Conservation (phyloP, 2,113 vertebrate genomes). For the Chloroceryle aenea region DNA sequence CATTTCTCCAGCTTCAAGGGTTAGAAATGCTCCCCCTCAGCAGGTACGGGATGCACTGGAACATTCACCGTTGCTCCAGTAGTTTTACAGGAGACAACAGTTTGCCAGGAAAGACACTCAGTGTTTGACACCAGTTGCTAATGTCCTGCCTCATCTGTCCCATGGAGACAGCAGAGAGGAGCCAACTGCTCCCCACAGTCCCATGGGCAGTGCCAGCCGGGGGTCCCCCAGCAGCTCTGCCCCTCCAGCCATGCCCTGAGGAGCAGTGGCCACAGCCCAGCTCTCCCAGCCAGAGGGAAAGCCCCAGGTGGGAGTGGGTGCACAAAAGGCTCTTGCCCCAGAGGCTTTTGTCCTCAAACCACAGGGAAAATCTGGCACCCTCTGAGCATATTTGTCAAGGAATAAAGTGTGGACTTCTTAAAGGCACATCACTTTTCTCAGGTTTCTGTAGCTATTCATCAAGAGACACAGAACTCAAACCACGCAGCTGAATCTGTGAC, state of each 20-base stretch:
- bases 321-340: neutral
- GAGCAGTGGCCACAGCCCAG: neutral
- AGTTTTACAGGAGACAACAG: neutral
- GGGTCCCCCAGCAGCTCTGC: neutral
- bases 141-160: neutral
- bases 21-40: neutral
- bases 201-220: neutral
- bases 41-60: neutral
- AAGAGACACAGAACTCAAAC: neutral
- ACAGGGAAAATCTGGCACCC: neutral
- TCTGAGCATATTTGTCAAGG: too few species aligned
- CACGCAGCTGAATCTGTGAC: rapidly evolving
- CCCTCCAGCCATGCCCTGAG: neutral
- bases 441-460: neutral
- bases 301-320: neutral
- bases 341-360: neutral
- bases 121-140: rapidly evolving
- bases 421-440: neutral
- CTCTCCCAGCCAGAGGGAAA: neutral
- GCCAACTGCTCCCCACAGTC: neutral
- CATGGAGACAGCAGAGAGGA: neutral
- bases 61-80: neutral
- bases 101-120: neutral
- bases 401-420: neutral
- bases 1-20: neutral